Conservation (phyloP, 2,888 invertebrate species). For the Metalampra italica region DNA sequence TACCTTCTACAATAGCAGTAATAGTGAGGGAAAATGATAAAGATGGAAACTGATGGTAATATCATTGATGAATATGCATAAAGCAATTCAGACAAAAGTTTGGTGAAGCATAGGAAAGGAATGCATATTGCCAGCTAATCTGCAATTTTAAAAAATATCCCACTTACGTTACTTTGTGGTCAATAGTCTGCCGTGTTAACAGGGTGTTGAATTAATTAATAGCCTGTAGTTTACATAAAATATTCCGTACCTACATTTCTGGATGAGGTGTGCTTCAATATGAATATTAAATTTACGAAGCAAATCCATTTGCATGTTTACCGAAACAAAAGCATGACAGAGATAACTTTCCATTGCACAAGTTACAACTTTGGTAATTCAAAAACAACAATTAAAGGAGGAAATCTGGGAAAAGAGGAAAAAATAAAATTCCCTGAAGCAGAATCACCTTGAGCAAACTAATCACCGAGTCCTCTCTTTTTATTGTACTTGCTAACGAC, state of each 20-base stretch:
- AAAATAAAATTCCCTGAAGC: slow-evolving; percentile 9
- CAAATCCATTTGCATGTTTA: neutral
- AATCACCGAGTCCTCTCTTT: slow-evolving; percentile 54
- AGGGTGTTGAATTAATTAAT: slow-evolving; percentile 24
- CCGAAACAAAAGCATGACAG: neutral
- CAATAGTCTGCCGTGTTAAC: slow-evolving; percentile 28
- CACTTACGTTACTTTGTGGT: slow-evolving; percentile 42
- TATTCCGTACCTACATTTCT: slow-evolving; percentile 1
- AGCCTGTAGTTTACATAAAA: slow-evolving; percentile 22
- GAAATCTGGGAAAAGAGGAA: slow-evolving; percentile 1
- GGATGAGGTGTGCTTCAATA: neutral
- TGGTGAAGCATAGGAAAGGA: slow-evolving; percentile 24
- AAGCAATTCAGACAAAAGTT: slow-evolving; percentile 30
- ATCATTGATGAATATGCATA: slow-evolving; percentile 23
- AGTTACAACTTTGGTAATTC: neutral
- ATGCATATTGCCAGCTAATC: slow-evolving; percentile 70
- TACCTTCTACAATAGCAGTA: neutral
- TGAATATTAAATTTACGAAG: neutral
- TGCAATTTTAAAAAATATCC: slow-evolving; percentile 62
- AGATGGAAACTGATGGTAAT: too few relatives aligned
- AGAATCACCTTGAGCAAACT: slow-evolving; percentile 32
- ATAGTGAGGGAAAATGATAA: too few relatives aligned
- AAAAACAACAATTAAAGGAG: neutral
- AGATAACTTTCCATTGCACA: neutral
- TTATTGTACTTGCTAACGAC: slow-evolving; percentile 73